Evolutionary conservation across 2,888 invertebrate species (phyloP), one percentile per base, ranked within the genome.

Genomic region (Diarsia dahlii): DNA sequence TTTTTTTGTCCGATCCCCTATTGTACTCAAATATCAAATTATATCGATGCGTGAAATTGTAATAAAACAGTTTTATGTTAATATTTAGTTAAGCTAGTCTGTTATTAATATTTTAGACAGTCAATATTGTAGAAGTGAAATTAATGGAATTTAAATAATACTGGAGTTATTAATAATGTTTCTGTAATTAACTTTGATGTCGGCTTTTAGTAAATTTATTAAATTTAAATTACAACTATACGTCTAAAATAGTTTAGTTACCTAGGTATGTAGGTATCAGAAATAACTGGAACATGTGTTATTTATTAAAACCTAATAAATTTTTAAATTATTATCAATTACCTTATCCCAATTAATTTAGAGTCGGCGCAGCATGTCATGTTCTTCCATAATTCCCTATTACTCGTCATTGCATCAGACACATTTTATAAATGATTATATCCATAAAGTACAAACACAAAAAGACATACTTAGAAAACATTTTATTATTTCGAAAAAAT

Each of bases 61-160:
- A 28, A 28, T 28, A 28, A 28, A 28, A 28, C 28, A 28, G 28
- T 28, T 28, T 28, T 28, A 28, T 28, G 28, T 28, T 28, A 28
- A 28, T 28, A 28, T 28, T 76, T 78, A 65, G 23, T 52, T 74
- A 46, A 69, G 20, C 45, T n/a, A 28, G 23, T 45, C 34, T 52
- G 58, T 13, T 71, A 45, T 58, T n/a, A 63, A 62, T 62, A 73
- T 28, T 62, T 76, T 13, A 46, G 6, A 28, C 9, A 39, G 13
- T 13, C 10, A 12, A 48, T 78, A 64, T 50, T 60, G 18, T n/a
- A 46, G 18, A 46, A 10, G 20, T 58, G 23, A 54, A 52, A 66
- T 69, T 13, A 5, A 23, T 48, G 4, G 1, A 46, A 66, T 78
- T 46, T 8, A 28, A 50, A 54, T 71, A n/a, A 18, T 62, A 58